phyloP scores from a whole-genome alignment of 2,113 vertebrate genomes.

The Amblyornis subalaris region DNA sequence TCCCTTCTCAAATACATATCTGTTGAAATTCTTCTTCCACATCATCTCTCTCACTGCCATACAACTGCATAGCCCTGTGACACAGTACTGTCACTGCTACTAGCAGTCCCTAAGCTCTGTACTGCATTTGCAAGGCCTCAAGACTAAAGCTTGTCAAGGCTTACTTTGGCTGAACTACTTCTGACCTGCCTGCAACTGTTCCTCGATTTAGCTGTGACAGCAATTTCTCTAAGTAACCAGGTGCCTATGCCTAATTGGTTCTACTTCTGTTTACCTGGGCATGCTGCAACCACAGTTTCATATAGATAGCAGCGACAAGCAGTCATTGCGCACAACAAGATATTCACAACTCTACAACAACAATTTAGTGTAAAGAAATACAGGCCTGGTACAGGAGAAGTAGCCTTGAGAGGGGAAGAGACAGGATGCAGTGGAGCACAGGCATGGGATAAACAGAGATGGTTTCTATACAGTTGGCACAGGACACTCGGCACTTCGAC shows the following conservation, averaged over 20 bases:
- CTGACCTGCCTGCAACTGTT: not conserved
- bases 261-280: not conserved
- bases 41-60: not conserved
- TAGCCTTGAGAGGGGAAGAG: not conserved
- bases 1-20: not conserved
- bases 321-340: not conserved
- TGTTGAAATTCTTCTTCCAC: not conserved
- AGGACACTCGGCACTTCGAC: not conserved
- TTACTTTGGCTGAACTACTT: conserved; percentile 7
- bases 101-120: not conserved
- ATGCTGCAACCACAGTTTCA: not conserved
- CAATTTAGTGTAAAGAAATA: fast-evolving
- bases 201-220: conserved; percentile 1
- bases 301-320: not conserved
- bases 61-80: fast-evolving
- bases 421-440: fast-evolving
- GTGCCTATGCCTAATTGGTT: not conserved
- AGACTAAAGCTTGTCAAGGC: not conserved
- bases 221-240: not conserved
- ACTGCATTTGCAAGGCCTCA: not conserved
- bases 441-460: not conserved
- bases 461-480: fast-evolving
- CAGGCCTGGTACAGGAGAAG: not conserved
- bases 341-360: not conserved
- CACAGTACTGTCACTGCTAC: too few relatives aligned